Conservation (phyloP, 1,140 invertebrate genomes). For the Lordiphosa stackelbergi region DNA sequence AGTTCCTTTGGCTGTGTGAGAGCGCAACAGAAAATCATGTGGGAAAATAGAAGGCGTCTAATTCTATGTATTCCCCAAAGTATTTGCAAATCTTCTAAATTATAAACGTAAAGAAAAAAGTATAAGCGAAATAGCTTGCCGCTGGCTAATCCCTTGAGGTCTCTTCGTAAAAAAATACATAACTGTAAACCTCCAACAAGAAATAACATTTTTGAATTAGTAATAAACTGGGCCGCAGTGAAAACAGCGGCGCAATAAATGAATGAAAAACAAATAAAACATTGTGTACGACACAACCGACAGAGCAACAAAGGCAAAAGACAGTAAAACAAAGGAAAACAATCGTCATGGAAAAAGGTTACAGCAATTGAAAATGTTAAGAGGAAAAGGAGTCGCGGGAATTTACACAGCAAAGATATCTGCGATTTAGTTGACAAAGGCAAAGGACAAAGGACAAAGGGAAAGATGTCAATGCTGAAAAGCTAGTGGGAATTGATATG, state of each 20-base stretch:
- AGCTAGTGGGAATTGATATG: background rate
- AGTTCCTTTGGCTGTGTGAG: conserved; percentile 12
- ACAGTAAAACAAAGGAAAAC: conserved; percentile 9
- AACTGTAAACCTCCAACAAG: conserved; percentile 60
- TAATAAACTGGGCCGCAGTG: conserved; percentile 65
- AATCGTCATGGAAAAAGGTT: conserved; percentile 34
- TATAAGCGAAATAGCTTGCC: conserved; percentile 47
- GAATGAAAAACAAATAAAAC: conserved; percentile 73
- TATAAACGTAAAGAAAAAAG: conserved; percentile 50
- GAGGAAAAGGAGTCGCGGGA: too few species aligned
- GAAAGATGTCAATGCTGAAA: background rate
- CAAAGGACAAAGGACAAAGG: background rate
- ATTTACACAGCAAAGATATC: too few species aligned
- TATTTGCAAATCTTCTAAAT: conserved; percentile 52
- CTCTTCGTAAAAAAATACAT: conserved; percentile 12
- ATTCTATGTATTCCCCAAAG: conserved; percentile 34
- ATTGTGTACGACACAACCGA: conserved; percentile 38
- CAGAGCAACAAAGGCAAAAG: conserved; percentile 25
- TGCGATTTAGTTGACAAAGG: background rate
- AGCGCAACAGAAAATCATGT: background rate
- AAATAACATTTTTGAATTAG: conserved; percentile 72
- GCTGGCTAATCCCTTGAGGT: conserved; percentile 51
- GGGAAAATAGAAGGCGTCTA: conserved; percentile 4
- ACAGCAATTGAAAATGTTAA: conserved; percentile 36
- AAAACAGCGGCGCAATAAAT: conserved; percentile 54